Conservation (phyloP, 2,797 vertebrate genomes). For the Eulemur mongoz region DNA sequence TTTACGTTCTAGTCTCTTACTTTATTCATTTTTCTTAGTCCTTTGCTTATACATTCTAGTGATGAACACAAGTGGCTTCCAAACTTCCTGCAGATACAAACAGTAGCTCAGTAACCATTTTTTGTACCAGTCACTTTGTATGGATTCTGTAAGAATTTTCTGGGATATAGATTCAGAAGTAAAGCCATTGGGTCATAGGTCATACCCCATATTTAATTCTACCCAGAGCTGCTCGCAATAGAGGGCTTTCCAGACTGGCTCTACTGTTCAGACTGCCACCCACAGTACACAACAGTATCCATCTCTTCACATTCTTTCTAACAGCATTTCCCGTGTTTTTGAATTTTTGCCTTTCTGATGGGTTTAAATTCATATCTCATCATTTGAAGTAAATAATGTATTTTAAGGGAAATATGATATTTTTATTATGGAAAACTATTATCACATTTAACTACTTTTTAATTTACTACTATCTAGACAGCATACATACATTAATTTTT, state of each 20-base stretch:
- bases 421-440: neutral
- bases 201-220: neutral
- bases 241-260: neutral
- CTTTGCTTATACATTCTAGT: neutral
- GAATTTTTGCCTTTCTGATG: neutral
- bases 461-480: neutral
- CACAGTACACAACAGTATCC: fast-evolving
- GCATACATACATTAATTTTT: neutral
- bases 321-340: neutral
- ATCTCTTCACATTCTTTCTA: neutral
- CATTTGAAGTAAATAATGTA: neutral
- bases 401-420: neutral
- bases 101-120: neutral
- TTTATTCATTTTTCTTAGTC: neutral
- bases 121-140: neutral
- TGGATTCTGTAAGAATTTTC: neutral
- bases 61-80: neutral
- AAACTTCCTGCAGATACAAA: neutral
- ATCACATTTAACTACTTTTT: neutral
- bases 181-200: neutral
- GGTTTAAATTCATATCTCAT: neutral
- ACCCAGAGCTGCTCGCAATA: neutral
- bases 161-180: neutral
- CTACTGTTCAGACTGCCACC: fast-evolving
- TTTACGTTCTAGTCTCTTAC: neutral